phyloP scores from a whole-genome alignment of 2,797 vertebrate species.

The Heterohyrax brucei region DNA sequence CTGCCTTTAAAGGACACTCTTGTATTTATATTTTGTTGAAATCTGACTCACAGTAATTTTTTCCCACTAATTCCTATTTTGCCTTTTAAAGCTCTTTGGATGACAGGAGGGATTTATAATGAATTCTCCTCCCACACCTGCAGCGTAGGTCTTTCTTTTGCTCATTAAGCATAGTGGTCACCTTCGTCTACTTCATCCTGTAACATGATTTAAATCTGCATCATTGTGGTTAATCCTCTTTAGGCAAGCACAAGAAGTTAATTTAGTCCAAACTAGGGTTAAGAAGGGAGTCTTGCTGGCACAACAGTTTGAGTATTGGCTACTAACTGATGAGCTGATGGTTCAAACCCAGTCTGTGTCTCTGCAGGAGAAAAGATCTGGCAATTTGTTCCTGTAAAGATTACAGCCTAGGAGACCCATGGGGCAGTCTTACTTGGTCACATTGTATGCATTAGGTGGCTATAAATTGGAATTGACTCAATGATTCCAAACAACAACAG shows the following conservation, averaged over 20 bases:
- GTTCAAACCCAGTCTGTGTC: neutral
- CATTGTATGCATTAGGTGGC: neutral
- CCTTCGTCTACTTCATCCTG: neutral
- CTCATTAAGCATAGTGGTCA: neutral
- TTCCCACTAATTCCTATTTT: constrained; percentile 58
- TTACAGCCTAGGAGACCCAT: neutral
- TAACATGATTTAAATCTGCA: neutral
- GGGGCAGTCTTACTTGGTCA: too few relatives aligned
- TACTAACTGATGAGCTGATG: neutral
- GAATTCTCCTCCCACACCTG: constrained; percentile 1
- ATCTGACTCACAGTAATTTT: constrained; percentile 56
- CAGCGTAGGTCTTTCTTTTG: neutral
- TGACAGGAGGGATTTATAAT: neutral
- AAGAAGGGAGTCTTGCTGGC: neutral
- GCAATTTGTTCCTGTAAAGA: neutral
- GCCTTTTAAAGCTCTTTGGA: constrained; percentile 49
- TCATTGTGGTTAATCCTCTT: neutral
- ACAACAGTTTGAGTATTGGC: too few relatives aligned
- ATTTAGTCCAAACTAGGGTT: neutral
- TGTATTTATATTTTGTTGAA: constrained; percentile 53
- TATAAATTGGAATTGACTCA: neutral
- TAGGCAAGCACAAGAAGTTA: neutral
- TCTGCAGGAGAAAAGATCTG: neutral
- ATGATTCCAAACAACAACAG: neutral
- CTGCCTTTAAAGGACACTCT: neutral